Conservation (phyloP, 1,140 invertebrate genomes). For the Drosophila asahinai region DNA sequence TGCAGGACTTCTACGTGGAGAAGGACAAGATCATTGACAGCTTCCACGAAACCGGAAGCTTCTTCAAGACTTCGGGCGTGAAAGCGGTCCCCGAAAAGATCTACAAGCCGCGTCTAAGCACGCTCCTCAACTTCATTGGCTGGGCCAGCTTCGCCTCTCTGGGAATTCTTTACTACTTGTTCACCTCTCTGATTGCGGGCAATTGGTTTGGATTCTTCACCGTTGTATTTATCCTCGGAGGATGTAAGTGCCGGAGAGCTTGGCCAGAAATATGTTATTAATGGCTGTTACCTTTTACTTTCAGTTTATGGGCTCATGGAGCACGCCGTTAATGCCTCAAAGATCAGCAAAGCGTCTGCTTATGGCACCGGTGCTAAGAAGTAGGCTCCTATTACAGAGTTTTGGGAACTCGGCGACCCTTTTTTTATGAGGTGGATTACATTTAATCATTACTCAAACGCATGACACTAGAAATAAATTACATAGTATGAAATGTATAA, state of each 20-base stretch:
- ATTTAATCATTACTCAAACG: slow-evolving; percentile 8
- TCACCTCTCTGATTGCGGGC: slow-evolving; percentile 90
- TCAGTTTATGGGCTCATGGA: slow-evolving; percentile 91
- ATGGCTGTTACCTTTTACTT: slow-evolving; percentile 62
- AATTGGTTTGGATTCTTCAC: slow-evolving; percentile 89
- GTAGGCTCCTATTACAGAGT: slow-evolving; percentile 13
- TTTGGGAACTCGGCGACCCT: slow-evolving; percentile 8
- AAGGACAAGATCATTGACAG: slow-evolving; percentile 93
- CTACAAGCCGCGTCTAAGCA: slow-evolving; percentile 87
- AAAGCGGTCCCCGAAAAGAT: slow-evolving; percentile 87
- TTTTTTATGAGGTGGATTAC: neutral
- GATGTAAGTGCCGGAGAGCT: slow-evolving; percentile 88
- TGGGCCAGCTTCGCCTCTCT: slow-evolving; percentile 90
- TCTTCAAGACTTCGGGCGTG: slow-evolving; percentile 91
- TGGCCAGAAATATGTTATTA: neutral
- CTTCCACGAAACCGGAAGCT: slow-evolving; percentile 93
- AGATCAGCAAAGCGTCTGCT: slow-evolving; percentile 92
- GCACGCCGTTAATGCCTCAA: slow-evolving; percentile 92
- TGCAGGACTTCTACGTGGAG: slow-evolving; percentile 88
- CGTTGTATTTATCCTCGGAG: slow-evolving; percentile 88
- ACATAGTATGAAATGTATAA: slow-evolving; percentile 9
- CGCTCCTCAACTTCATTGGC: slow-evolving; percentile 89
- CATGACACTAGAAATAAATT: slow-evolving; percentile 10
- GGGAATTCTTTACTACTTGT: slow-evolving; percentile 89
- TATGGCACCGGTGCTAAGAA: slow-evolving; percentile 87